A percentile compares a stretch with the other conserved stretches of the same genome.
Conservation (phyloP, 2,113 vertebrate genomes). For the Neolamprologus fasciatus region DNA sequence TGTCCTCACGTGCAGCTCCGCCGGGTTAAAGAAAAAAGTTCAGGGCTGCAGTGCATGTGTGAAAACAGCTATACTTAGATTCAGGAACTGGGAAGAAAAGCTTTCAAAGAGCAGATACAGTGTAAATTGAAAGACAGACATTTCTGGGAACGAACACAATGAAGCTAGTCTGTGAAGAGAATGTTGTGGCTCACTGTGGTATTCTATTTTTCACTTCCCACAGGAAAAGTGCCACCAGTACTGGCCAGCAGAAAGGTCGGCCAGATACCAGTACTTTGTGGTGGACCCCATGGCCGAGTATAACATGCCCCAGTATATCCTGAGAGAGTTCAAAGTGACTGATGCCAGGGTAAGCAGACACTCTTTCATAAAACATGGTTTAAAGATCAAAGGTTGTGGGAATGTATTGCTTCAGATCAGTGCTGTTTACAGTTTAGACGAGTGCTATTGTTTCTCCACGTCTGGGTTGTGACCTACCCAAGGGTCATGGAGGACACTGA, state of each 20-base stretch:
- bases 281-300: constrained; percentile 99
- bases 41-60: background rate
- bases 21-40: background rate
- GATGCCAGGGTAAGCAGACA: constrained; percentile 88
- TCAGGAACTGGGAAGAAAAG: background rate
- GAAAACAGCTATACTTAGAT: background rate
- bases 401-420: background rate
- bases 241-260: constrained; percentile 97
- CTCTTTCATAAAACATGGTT: background rate
- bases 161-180: background rate
- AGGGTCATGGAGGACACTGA: background rate
- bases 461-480: background rate
- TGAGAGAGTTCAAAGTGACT: constrained; percentile 98
- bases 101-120: background rate
- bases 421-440: background rate
- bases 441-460: background rate
- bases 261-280: constrained; percentile 98
- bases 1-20: background rate
- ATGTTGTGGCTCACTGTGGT: constrained; percentile 19
- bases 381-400: background rate
- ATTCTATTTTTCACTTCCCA: background rate
- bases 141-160: constrained; percentile 6
- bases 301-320: constrained; percentile 99
- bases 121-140: background rate
- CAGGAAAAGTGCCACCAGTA: constrained; percentile 99